phyloP scores from a whole-genome alignment of 2,113 vertebrate genomes.

The Esox niger region DNA sequence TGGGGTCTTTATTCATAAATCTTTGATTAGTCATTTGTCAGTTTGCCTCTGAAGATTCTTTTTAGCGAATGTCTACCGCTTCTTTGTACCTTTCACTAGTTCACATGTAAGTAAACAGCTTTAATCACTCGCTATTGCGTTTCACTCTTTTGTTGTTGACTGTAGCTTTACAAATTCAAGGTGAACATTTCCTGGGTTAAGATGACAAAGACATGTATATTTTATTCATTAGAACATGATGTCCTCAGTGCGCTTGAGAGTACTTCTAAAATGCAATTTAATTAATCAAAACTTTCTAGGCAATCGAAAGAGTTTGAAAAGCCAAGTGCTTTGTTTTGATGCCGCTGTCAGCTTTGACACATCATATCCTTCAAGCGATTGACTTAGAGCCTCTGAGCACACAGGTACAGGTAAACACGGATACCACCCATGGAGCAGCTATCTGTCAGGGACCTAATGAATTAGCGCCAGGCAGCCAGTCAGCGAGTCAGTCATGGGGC shows the following conservation, averaged over 20 bases:
- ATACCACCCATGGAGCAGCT: conserved; percentile 69
- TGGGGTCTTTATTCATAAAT: conserved; percentile 70
- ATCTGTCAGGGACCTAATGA: conserved; percentile 40
- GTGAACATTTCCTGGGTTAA: neutral
- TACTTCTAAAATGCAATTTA: neutral
- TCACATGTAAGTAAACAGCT: conserved; percentile 59
- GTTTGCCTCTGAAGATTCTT: conserved; percentile 63
- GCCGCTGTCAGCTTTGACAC: conserved; percentile 67
- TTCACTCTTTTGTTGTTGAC: neutral
- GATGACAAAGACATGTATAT: neutral
- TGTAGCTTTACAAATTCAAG: neutral
- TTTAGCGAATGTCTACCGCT: conserved; percentile 54
- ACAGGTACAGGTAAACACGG: conserved; percentile 68
- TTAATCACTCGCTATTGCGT: conserved; percentile 24
- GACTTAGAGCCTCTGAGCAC: conserved; percentile 58
- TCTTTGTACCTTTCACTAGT: conserved; percentile 54
- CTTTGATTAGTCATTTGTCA: conserved; percentile 65
- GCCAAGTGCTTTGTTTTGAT: conserved; percentile 62
- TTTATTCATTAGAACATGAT: neutral
- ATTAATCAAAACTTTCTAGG: conserved; percentile 38
- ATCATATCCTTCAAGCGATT: conserved; percentile 62
- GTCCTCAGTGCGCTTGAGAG: neutral
- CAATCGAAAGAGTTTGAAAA: conserved; percentile 42
- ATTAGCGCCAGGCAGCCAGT: conserved; percentile 48
- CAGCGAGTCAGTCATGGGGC: conserved; percentile 28